These are phyloP conservation scores for Erpornis zantholeuca DNA, from an alignment of 2,113 vertebrate species.

Conservation along the genomic window DNA sequence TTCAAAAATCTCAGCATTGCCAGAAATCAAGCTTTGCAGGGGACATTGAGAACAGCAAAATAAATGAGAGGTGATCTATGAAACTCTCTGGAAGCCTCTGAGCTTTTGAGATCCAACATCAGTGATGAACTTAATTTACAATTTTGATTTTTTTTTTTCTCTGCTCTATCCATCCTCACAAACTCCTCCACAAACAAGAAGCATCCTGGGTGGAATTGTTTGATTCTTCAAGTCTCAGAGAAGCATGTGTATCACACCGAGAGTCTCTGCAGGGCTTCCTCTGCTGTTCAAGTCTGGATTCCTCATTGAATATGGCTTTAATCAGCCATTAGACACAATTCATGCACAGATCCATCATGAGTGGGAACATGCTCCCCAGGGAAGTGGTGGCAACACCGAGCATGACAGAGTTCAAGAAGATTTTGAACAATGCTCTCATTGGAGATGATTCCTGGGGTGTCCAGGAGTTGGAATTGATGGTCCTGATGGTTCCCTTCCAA, in stretches of 20 bases:
- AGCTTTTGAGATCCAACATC: background rate
- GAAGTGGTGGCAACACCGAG: background rate
- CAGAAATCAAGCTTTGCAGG: background rate
- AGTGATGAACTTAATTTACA: background rate
- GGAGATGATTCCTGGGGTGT: background rate
- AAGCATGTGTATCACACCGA: background rate
- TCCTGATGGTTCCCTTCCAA: background rate
- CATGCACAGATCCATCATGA: background rate
- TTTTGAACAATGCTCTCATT: background rate
- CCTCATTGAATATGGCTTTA: background rate
- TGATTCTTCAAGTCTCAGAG: background rate
- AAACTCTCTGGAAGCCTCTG: background rate
- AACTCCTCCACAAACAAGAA: background rate
- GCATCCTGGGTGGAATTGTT: background rate
- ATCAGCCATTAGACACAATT: background rate
- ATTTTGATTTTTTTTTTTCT: background rate
- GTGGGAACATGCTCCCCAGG: background rate
- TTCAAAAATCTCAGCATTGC: background rate
- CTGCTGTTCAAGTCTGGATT: background rate
- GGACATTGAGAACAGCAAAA: background rate
- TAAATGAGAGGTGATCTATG: background rate
- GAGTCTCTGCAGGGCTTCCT: background rate
- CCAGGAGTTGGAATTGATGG: rapidly evolving
- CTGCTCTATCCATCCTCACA: rapidly evolving
- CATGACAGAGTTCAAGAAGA: background rate